Conservation (phyloP, 2,888 invertebrate species). For the Nebria salina region DNA sequence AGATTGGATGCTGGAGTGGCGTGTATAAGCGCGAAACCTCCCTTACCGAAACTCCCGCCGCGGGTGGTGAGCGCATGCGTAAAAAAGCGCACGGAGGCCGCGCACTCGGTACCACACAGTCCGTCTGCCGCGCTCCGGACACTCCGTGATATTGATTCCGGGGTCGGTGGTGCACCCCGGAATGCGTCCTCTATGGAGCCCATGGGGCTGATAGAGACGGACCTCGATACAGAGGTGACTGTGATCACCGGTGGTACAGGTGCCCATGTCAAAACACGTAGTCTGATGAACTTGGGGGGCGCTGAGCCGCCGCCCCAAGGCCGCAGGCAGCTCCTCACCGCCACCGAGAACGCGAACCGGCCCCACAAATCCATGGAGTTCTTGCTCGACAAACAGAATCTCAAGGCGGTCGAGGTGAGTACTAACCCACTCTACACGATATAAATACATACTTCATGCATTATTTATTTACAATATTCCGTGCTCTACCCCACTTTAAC, state of each 20-base stretch:
- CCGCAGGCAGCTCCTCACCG: constrained; percentile 63
- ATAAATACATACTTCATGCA: neutral
- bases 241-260: constrained; percentile 63
- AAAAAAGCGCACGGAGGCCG: constrained; percentile 52
- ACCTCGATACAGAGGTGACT: constrained; percentile 82
- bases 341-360: constrained; percentile 55
- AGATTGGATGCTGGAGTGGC: constrained; percentile 44
- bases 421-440: constrained; percentile 27
- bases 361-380: constrained; percentile 96
- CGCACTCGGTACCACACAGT: neutral
- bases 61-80: constrained; percentile 65
- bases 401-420: constrained; percentile 86
- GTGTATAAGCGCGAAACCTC: constrained; percentile 63
- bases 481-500: neutral
- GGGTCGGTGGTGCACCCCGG: constrained; percentile 56
- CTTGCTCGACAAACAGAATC: constrained; percentile 91
- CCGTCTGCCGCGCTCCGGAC: constrained; percentile 48
- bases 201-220: constrained; percentile 89
- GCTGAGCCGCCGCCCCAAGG: constrained; percentile 54
- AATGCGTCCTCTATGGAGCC: constrained; percentile 65
- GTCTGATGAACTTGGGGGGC: constrained; percentile 71
- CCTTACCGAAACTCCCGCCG: constrained; percentile 66
- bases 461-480: neutral
- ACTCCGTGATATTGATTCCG: constrained; percentile 60
- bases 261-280: constrained; percentile 69